Evolutionary conservation across 2,113 vertebrate genomes (phyloP).

Genomic region (Halcyon malimbica): DNA sequence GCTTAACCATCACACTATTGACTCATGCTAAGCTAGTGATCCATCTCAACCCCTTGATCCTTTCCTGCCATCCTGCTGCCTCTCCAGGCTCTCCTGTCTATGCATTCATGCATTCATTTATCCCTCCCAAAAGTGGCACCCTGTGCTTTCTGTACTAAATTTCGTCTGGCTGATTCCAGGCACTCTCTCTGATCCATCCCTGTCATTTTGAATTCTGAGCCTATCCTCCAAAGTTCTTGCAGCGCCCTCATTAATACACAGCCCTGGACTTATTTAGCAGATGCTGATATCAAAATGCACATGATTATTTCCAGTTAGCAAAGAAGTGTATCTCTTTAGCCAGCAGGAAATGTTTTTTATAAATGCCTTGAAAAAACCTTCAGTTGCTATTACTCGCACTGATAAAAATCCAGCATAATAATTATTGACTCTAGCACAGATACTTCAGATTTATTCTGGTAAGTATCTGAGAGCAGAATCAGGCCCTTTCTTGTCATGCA

Average conservation of each 20-base stretch:
- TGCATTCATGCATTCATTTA: slow-evolving; percentile 44
- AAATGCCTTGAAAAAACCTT: not conserved
- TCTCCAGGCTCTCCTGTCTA: slow-evolving; percentile 34
- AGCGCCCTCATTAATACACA: slow-evolving; percentile 57
- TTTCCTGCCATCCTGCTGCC: slow-evolving; percentile 5
- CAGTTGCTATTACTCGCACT: slow-evolving; percentile 2
- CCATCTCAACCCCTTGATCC: slow-evolving; percentile 52
- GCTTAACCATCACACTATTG: slow-evolving; percentile 60
- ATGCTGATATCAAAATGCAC: slow-evolving; percentile 58
- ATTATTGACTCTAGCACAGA: not conserved
- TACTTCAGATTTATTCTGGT: slow-evolving; percentile 9
- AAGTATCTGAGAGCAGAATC: not conserved
- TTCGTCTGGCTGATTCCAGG: slow-evolving; percentile 34
- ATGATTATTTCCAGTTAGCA: slow-evolving; percentile 51
- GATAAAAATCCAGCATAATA: slow-evolving; percentile 43
- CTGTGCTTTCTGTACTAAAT: slow-evolving; percentile 18
- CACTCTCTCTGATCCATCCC: not conserved
- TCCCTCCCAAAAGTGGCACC: slow-evolving; percentile 33
- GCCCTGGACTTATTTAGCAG: slow-evolving; percentile 52
- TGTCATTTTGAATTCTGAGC: slow-evolving; percentile 34
- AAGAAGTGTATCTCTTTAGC: slow-evolving; percentile 43
- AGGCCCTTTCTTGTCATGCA: not conserved
- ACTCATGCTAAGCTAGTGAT: slow-evolving; percentile 66
- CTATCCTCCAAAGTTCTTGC: slow-evolving; percentile 49
- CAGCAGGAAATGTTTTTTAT: not conserved